Conservation (phyloP, 1,140 invertebrate genomes). For the Brachionus koreanus region DNA sequence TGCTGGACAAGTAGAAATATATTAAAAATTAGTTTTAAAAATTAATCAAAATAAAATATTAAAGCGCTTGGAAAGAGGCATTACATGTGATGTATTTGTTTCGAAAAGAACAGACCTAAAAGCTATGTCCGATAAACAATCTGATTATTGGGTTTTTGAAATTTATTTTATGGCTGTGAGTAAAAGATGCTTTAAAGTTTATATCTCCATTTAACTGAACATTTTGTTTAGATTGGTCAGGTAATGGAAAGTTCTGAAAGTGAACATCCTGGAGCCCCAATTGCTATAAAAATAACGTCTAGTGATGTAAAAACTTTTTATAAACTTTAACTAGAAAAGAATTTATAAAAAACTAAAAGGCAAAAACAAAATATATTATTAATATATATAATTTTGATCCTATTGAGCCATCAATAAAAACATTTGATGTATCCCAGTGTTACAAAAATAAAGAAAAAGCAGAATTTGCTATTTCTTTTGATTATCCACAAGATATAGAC, state of each 20-base stretch:
- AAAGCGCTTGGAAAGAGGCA: slow-evolving; percentile 29
- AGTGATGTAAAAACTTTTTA: background rate
- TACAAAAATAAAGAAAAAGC: slow-evolving; percentile 12
- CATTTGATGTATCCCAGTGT: slow-evolving; percentile 21
- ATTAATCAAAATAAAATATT: background rate
- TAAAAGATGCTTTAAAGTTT: background rate
- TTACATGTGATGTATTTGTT: slow-evolving; percentile 35
- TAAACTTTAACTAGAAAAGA: background rate
- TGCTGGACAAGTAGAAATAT: slow-evolving; percentile 25
- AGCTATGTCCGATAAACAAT: background rate
- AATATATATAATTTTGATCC: slow-evolving; percentile 34
- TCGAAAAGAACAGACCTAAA: slow-evolving; percentile 40
- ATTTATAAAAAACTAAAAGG: background rate
- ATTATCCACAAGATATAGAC: slow-evolving; percentile 12
- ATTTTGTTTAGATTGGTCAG: slow-evolving; percentile 15
- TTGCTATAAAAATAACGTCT: slow-evolving; percentile 29
- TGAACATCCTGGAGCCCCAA: background rate
- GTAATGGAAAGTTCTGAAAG: slow-evolving; percentile 5
- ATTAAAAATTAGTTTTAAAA: background rate
- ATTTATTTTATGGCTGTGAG: slow-evolving; percentile 38
- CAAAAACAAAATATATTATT: background rate
- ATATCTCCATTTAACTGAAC: background rate
- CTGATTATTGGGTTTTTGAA: slow-evolving; percentile 37
- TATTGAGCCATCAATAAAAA: background rate
- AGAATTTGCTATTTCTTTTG: slow-evolving; percentile 22